Base-by-base conservation (phyloP, 2,888 invertebrate genomes). In the Plebejus anna region DNA sequence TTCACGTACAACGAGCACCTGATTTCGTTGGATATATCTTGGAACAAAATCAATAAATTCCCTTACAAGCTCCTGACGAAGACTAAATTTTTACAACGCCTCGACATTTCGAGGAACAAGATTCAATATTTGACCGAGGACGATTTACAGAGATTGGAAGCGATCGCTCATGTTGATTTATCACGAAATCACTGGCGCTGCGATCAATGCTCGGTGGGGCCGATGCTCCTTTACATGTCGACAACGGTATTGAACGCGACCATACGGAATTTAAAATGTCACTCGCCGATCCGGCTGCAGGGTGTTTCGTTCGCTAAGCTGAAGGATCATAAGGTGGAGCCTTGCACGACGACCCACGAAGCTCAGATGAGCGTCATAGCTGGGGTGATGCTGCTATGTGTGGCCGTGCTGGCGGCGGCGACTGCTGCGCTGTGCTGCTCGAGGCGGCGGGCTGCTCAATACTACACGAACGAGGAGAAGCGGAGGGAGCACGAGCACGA, bases 391-490 rank as follows among this genome's bases (percentile, higher is more conserved):
- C 79, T 94, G 76, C 79, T 94, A 22, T 86, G 89, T 32, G 87
- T 92, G 16, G 89, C 92, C 0, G 85, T 92, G 57, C 78, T 93
- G 47, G 89, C 95, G 2, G 95, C 95, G 0, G 94, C 95, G 59
- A 92, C 95, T 1, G 94, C 94, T 0, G 95, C 95, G 2, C 90
- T 96, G 76, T 95, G 95, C 82, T 96, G 96, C 82, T 96, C 96
- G 81, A 94, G 96, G 70, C 95, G 96, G 78, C 95, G 96, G 80
- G 96, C 96, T 4, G 96, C 96, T 4, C 95, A 95, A 73, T 97
- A 97, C 88, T 97, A 97, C 86, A 97, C 97, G 11, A 95, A 97
- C 84, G 97, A 97, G 87, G 97, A 96, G 85, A 96, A 96, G 80
- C 85, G 91, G 1, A 85, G 88, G 7, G 90, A 90, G 80, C 90